These are phyloP conservation scores for Mythimna lalbum DNA, from an alignment of 2,888 invertebrate genomes.

Conservation along the genomic window DNA sequence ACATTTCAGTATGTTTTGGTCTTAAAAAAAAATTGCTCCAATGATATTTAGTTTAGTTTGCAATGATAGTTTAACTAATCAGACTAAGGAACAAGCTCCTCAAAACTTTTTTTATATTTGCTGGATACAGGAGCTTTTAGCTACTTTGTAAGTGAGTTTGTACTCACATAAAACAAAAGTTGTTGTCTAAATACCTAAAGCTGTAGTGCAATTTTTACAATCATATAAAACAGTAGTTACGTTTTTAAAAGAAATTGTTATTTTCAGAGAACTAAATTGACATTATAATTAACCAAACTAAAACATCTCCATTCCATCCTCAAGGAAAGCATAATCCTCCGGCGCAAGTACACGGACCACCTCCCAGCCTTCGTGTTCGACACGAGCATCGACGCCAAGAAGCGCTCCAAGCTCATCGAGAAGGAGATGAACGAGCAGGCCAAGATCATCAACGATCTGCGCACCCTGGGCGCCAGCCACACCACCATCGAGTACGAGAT, in stretches of 20 bases:
- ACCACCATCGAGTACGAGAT: constrained; percentile 98
- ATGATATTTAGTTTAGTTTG: too few relatives aligned
- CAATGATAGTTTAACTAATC: too few relatives aligned
- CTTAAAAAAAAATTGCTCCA: too few relatives aligned
- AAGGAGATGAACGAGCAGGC: constrained; percentile 99
- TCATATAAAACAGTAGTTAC: too few relatives aligned
- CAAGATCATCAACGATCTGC: constrained; percentile 97
- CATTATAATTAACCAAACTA: background rate
- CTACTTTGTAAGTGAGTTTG: too few relatives aligned
- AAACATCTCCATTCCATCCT: background rate
- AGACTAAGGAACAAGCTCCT: too few relatives aligned
- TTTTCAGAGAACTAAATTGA: background rate
- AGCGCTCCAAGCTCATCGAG: constrained; percentile 97
- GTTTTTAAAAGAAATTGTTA: background rate
- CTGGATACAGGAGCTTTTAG: too few relatives aligned
- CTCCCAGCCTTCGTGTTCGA: constrained; percentile 96
- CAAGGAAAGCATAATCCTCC: constrained; percentile 93
- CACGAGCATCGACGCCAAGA: constrained; percentile 94
- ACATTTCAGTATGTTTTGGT: too few relatives aligned
- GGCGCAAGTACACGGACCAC: constrained; percentile 93
- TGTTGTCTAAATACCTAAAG: too few relatives aligned
- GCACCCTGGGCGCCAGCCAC: constrained; percentile 96
- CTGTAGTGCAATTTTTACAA: too few relatives aligned
- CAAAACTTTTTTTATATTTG: too few relatives aligned
- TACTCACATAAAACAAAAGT: too few relatives aligned